phyloP scores from a whole-genome alignment of 2,797 vertebrate genomes.

The Protosalanx chinensis region DNA sequence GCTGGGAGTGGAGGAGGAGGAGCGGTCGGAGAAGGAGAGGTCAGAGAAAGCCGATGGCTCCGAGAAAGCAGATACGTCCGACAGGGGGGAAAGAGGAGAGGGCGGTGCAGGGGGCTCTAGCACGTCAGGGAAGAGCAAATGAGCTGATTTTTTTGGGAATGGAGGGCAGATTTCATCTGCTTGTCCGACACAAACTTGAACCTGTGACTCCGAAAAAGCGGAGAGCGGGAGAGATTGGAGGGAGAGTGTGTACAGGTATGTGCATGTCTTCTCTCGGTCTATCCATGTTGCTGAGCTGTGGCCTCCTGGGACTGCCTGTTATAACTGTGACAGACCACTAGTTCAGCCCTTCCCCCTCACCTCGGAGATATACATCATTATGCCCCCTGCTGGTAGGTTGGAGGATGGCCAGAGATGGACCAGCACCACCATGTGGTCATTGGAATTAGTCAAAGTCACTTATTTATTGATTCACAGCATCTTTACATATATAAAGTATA shows the following conservation, averaged over 20 bases:
- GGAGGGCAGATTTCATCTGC: slow-evolving; percentile 13
- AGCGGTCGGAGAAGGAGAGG: slow-evolving; percentile 70
- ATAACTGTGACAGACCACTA: slow-evolving; percentile 69
- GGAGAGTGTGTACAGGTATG: slow-evolving; percentile 63
- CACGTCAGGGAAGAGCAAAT: slow-evolving; percentile 79
- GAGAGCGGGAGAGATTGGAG: slow-evolving; percentile 55
- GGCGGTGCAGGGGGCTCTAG: slow-evolving; percentile 75
- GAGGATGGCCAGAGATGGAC: slow-evolving; percentile 48
- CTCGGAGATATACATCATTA: slow-evolving; percentile 60
- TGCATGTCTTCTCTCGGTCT: slow-evolving; percentile 57
- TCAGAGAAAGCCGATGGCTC: slow-evolving; percentile 74
- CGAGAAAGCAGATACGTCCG: slow-evolving; percentile 70
- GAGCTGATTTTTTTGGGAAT: slow-evolving; percentile 44
- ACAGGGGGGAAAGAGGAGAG: slow-evolving; percentile 69
- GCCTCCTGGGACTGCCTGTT: slow-evolving; percentile 60
- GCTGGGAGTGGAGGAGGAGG: slow-evolving; percentile 64
- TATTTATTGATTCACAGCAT: slow-evolving; percentile 68
- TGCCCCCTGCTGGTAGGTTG: slow-evolving; percentile 65
- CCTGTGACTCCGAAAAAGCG: slow-evolving; percentile 52
- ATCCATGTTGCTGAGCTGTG: slow-evolving; percentile 44
- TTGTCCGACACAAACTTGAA: slow-evolving; percentile 30
- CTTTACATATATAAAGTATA: slow-evolving; percentile 68
- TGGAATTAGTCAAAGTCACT: slow-evolving; percentile 66
- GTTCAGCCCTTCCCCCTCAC: slow-evolving; percentile 67
- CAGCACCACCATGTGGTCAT: slow-evolving; percentile 52